A percentile compares a stretch with the other conserved stretches of the same genome.
These are phyloP conservation scores for Lysandra bellargus DNA, from an alignment of 2,888 invertebrate species.

Conservation along the genomic window DNA sequence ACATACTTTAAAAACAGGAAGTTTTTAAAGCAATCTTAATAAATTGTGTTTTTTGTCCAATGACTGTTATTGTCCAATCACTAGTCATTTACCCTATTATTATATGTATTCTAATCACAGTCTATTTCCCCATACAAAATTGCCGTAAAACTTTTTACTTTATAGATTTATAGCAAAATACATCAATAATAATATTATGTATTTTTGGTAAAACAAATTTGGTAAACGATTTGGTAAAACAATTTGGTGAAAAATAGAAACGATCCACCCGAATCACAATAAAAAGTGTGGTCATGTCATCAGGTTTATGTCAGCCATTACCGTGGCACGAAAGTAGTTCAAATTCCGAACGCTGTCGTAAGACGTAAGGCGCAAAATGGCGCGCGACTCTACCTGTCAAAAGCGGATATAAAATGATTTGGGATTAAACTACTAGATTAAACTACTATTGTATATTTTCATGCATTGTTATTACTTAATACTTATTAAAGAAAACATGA, in stretches of 20 bases:
- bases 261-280: constrained; percentile 14
- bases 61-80: no score
- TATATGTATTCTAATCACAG: no score
- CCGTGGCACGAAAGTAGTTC: constrained; percentile 71
- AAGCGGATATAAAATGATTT: neutral
- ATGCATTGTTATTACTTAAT: no score
- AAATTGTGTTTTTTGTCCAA: no score
- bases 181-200: neutral
- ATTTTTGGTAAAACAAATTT: neutral
- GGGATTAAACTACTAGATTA: neutral
- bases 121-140: no score
- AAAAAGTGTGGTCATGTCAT: constrained; percentile 9
- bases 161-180: neutral
- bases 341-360: constrained; percentile 76
- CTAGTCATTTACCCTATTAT: no score
- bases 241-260: neutral
- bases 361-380: constrained; percentile 43
- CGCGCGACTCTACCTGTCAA: constrained; percentile 11
- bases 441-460: neutral
- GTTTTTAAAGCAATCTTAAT: no score
- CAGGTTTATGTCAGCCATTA: constrained; percentile 18
- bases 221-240: neutral
- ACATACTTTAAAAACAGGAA: no score
- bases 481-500: no score
- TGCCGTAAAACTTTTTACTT: neutral